phyloP scores from a whole-genome alignment of 2,888 invertebrate genomes.

The Eupithecia tripunctaria region DNA sequence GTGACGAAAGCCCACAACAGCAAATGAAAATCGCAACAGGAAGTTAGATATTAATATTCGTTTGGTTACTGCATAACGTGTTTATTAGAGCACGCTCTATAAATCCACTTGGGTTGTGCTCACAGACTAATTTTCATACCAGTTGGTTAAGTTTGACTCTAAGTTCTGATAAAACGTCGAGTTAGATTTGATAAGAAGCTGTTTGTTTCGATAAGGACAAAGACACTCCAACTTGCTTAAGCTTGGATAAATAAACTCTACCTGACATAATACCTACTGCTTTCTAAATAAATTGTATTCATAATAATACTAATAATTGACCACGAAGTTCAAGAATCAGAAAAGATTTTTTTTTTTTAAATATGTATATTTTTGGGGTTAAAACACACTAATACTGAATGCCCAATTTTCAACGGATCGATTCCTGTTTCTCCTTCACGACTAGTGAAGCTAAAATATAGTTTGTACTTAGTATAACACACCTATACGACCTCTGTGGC shows the following conservation, averaged over 20 bases:
- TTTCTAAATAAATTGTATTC: no score
- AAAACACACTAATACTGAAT: no score
- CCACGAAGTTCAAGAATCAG: neutral
- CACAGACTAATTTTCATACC: slow-evolving; percentile 40
- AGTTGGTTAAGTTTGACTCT: slow-evolving; percentile 12
- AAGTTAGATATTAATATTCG: slow-evolving; percentile 78
- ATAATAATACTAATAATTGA: neutral
- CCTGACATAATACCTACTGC: neutral
- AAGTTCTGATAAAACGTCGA: neutral
- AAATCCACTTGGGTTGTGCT: slow-evolving; percentile 56
- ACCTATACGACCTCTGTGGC: no score
- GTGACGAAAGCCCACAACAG: slow-evolving; percentile 66
- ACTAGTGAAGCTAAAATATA: no score
- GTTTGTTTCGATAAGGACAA: neutral
- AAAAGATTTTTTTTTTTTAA: neutral
- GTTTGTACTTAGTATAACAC: no score
- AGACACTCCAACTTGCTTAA: neutral
- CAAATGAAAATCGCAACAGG: slow-evolving; percentile 67
- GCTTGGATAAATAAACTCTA: neutral
- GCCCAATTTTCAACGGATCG: neutral
- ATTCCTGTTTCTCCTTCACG: neutral
- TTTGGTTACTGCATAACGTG: slow-evolving; percentile 74
- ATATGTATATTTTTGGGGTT: no score
- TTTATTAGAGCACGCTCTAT: slow-evolving; percentile 76
- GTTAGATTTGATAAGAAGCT: neutral